A percentile compares a stretch with the other conserved stretches of the same genome.
These are phyloP conservation scores for Ophion ventricosus DNA, from an alignment of 2,888 invertebrate species.

Conservation along the genomic window DNA sequence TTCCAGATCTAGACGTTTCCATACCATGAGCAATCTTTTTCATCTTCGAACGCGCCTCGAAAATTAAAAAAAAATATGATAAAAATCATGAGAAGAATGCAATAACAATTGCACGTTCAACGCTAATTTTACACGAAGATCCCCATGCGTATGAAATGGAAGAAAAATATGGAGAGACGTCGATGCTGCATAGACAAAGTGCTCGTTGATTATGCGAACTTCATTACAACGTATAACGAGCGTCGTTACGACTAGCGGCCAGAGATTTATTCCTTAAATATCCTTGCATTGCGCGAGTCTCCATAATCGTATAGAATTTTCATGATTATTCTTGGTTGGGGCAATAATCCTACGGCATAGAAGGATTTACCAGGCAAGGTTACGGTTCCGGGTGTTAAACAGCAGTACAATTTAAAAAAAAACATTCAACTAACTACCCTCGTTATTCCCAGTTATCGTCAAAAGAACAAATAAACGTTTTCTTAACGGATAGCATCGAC, in stretches of 20 bases:
- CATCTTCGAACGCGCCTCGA: too few species aligned
- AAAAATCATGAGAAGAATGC: too few species aligned
- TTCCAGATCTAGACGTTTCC: too few species aligned
- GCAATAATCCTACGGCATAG: background rate
- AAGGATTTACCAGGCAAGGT: background rate
- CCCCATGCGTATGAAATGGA: background rate
- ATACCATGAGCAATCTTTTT: too few species aligned
- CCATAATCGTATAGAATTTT: background rate
- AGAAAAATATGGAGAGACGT: constrained; percentile 23
- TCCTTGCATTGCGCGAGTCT: constrained; percentile 35
- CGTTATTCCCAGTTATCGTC: background rate
- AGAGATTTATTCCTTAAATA: constrained; percentile 20
- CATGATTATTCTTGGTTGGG: background rate
- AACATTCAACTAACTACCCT: background rate
- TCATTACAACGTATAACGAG: constrained; percentile 67
- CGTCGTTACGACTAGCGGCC: constrained; percentile 59
- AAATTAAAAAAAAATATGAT: too few species aligned
- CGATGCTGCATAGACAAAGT: constrained; percentile 40
- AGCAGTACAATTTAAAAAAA: background rate
- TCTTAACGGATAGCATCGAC: too few species aligned
- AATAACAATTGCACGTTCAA: too few species aligned
- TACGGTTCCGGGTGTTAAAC: background rate
- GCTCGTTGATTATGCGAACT: constrained; percentile 67
- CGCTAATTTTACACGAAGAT: background rate
- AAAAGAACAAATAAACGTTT: too few species aligned